These are phyloP conservation scores for Uropsilus gracilis DNA, from an alignment of 2,113 vertebrate species.

Conservation along the genomic window DNA sequence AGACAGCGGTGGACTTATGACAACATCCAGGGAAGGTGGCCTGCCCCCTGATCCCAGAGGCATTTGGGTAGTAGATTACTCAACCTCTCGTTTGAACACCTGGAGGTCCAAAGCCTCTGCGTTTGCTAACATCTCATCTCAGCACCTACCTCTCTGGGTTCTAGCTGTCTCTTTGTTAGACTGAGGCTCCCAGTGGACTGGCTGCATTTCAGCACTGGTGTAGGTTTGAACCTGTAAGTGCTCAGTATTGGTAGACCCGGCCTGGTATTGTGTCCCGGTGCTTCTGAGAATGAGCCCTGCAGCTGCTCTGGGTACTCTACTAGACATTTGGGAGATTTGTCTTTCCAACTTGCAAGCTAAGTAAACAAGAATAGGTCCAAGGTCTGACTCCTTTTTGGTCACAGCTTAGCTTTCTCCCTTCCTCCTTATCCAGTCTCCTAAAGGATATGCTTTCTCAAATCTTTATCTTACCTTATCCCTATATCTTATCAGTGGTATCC, in stretches of 20 bases:
- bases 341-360: not conserved
- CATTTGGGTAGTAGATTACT: not conserved
- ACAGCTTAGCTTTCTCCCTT: not conserved
- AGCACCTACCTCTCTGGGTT: not conserved
- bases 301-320: no score
- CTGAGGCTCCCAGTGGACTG: rapidly evolving
- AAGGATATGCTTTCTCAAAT: not conserved
- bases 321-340: not conserved
- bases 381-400: not conserved
- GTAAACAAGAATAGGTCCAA: not conserved
- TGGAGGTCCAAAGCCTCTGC: not conserved
- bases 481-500: not conserved
- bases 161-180: not conserved
- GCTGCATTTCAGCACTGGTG: not conserved
- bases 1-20: not conserved
- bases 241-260: not conserved
- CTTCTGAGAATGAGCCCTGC: not conserved
- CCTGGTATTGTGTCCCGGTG: not conserved
- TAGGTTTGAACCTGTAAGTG: not conserved
- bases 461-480: not conserved
- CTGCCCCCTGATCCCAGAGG: not conserved
- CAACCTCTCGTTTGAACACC: not conserved
- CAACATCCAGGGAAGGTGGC: not conserved
- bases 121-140: not conserved
- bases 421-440: not conserved